Conservation (phyloP, 2,888 invertebrate genomes). For the Stenolophus ochropezus region DNA sequence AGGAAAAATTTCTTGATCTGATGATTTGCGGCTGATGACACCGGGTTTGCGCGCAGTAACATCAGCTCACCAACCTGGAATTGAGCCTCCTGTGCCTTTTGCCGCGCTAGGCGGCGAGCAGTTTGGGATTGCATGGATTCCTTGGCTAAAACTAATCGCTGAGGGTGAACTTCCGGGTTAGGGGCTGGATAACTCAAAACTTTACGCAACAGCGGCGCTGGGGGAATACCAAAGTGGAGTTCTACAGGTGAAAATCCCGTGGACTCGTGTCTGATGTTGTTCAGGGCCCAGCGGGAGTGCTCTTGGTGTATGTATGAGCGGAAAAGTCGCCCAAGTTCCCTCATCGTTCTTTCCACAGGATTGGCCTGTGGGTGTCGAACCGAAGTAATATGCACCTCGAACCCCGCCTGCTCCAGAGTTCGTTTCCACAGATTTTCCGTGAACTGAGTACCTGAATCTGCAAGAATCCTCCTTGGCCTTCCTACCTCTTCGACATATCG, state of each 20-base stretch:
- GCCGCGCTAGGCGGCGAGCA: neutral
- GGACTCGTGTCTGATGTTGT: constrained; percentile 60
- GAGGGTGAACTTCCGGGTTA: too few relatives aligned
- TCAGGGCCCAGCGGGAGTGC: constrained; percentile 62
- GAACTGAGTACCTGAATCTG: constrained; percentile 61
- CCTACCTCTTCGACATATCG: neutral
- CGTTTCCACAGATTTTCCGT: constrained; percentile 58
- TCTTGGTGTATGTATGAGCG: constrained; percentile 60
- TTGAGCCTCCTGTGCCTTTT: neutral
- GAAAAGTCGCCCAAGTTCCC: constrained; percentile 63
- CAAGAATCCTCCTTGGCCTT: neutral
- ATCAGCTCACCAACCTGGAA: too few relatives aligned
- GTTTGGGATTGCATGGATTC: neutral
- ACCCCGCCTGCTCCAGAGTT: constrained; percentile 27
- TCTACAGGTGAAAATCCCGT: constrained; percentile 61
- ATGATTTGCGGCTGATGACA: constrained; percentile 29
- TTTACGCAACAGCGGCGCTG: constrained; percentile 15
- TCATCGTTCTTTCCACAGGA: constrained; percentile 64
- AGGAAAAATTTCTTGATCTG: constrained; percentile 57
- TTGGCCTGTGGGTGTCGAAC: constrained; percentile 64
- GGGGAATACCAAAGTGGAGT: constrained; percentile 49
- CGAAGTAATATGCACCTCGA: constrained; percentile 55
- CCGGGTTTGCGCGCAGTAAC: constrained; percentile 49
- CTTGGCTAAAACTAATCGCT: neutral
- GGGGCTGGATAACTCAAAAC: neutral